Base-by-base conservation (phyloP, 2,888 invertebrate species). In the Drosophila fulvimacula region DNA sequence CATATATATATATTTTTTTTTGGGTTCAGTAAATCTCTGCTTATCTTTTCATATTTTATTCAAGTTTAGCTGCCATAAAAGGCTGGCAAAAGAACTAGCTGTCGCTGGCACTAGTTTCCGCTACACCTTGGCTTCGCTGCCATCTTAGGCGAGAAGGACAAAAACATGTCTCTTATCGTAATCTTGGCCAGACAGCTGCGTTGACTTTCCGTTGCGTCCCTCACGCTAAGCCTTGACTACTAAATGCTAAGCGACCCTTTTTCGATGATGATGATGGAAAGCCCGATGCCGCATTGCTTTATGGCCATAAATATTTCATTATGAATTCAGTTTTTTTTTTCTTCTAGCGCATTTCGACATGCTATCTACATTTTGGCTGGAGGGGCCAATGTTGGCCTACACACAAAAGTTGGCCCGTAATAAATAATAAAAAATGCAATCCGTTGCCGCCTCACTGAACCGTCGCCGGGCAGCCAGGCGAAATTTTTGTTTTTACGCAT, bases 401-500 rank as follows among this genome's bases (percentile, higher is more conserved):
- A 17, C 48, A 59, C 60, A 42, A 69, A 69, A 69, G 39, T 82
- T 73, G 51, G 51, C 59, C 59, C 73, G 74, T 81, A 87, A 89
- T 88, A 84, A 88, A 88, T 82, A 88, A 89, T 88, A 88, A 84
- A 89, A 86, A 89, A 89, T 86, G 81, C 89, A 88, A 84, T 88
- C 82, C 86, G 72, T 79, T 81, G 81, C 69, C 71, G 81, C 88
- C 77, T 80, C 82, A 84, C 75, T 87, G 81, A 87, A 77, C 79
- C 81, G 68, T 71, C 69, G 49, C 49, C 65, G 38, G 42, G 58
- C 60, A 55, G 36, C 44, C 46, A 60, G 39, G 63, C 51, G 41
- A 58, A 62, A 81, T 75, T 71, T 82, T 82, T 82, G 69, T 75
- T 89, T 73, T 76, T 89, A 85, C 85, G 89, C 88, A 63, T 87